Conservation (phyloP, 2,797 vertebrate species). For the Garrulus glandarius region DNA sequence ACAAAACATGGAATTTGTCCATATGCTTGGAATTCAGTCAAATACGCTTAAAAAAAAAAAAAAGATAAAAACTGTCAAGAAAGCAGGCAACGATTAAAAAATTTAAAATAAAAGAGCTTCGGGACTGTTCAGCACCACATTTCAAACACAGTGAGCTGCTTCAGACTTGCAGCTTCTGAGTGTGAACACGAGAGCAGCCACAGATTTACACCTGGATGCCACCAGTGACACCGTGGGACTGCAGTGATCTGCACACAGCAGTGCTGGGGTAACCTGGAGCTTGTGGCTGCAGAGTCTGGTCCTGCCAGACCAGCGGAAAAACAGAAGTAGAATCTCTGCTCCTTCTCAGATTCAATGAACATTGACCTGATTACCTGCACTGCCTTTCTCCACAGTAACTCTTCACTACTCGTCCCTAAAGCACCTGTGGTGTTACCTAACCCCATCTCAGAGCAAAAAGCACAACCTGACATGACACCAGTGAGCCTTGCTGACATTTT, state of each 20-base stretch:
- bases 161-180: background rate
- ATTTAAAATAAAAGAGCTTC: background rate
- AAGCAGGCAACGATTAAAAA: background rate
- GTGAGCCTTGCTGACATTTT: background rate
- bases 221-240: background rate
- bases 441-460: background rate
- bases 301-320: background rate
- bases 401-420: background rate
- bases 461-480: background rate
- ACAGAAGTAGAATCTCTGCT: background rate
- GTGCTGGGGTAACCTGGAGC: background rate
- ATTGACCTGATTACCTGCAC: background rate
- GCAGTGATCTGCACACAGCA: background rate
- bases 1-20: constrained; percentile 21
- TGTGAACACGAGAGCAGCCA: background rate
- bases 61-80: background rate
- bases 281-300: fast-evolving
- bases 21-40: constrained; percentile 45
- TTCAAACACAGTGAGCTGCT: background rate
- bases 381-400: background rate
- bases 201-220: background rate
- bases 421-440: background rate
- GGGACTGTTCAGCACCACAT: background rate
- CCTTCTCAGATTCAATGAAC: background rate
- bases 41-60: background rate